A percentile compares a stretch with the other conserved stretches of the same genome.
Evolutionary conservation across 2,888 invertebrate species (phyloP).

Genomic region (Hedychridium roseum): DNA sequence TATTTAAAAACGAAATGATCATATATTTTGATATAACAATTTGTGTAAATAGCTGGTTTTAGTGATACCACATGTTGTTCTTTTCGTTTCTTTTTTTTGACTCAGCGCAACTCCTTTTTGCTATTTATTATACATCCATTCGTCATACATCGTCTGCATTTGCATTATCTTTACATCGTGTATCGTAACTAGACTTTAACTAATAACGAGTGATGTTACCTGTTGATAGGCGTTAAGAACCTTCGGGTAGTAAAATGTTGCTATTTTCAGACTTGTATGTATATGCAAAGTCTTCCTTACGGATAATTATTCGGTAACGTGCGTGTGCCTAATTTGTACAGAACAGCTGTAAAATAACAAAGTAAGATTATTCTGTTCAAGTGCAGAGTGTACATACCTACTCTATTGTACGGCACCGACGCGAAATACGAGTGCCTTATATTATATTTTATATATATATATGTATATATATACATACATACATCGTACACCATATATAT

Average conservation of each 20-base stretch:
- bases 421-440: too few species aligned
- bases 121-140: slow-evolving; percentile 63
- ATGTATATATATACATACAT: not conserved
- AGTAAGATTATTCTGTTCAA: slow-evolving; percentile 30
- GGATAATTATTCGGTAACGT: slow-evolving; percentile 42
- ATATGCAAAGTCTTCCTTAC: slow-evolving; percentile 39
- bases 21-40: slow-evolving; percentile 63
- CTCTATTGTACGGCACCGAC: not conserved
- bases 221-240: slow-evolving; percentile 32
- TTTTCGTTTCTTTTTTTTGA: slow-evolving; percentile 45
- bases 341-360: slow-evolving; percentile 58
- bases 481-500: not conserved
- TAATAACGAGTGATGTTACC: slow-evolving; percentile 20
- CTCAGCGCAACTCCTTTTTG: slow-evolving; percentile 51
- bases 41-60: slow-evolving; percentile 63
- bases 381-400: slow-evolving; percentile 1
- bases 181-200: slow-evolving; percentile 27
- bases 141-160: slow-evolving; percentile 46
- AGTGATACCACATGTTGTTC: slow-evolving; percentile 53
- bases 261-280: slow-evolving; percentile 51
- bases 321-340: slow-evolving; percentile 62
- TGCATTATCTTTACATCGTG: slow-evolving; percentile 44
- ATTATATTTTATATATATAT: too few species aligned
- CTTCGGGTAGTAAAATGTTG: slow-evolving; percentile 44
- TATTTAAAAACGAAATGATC: slow-evolving; percentile 52